phyloP scores from a whole-genome alignment of 2,888 invertebrate genomes.

The Ochropleura plecta region DNA sequence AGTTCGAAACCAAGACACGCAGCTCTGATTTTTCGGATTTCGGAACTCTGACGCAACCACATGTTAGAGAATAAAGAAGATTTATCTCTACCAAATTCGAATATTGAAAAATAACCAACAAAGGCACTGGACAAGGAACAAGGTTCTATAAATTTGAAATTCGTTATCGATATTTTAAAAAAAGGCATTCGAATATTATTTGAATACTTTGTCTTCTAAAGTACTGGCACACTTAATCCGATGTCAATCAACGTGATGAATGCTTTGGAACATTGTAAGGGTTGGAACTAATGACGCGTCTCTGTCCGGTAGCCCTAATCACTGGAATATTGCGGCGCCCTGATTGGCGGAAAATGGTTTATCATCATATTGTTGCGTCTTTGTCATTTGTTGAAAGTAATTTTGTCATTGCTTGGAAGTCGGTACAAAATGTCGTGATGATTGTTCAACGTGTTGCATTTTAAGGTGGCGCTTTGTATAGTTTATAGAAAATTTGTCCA shows the following conservation, averaged over 20 bases:
- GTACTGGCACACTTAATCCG: constrained; percentile 49
- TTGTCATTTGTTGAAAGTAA: constrained; percentile 35
- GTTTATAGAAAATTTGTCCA: background rate
- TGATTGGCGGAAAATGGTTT: constrained; percentile 53
- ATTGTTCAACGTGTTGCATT: background rate
- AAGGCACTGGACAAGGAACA: no score
- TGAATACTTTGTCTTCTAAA: constrained; percentile 44
- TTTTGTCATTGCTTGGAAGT: constrained; percentile 19
- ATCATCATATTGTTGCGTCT: constrained; percentile 47
- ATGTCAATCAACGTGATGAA: constrained; percentile 61
- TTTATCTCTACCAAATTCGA: background rate
- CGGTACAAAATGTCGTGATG: background rate
- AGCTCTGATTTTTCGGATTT: no score
- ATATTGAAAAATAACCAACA: background rate
- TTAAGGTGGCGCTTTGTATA: background rate
- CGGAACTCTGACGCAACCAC: no score
- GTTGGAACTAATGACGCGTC: constrained; percentile 59
- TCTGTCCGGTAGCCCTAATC: constrained; percentile 54
- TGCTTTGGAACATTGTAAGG: constrained; percentile 48
- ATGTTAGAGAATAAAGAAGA: background rate
- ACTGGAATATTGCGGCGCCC: constrained; percentile 45
- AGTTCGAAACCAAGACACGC: no score
- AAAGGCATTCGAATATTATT: constrained; percentile 16
- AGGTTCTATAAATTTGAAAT: no score
- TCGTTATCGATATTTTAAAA: background rate